Base-by-base conservation (phyloP, 2,888 invertebrate species). In the Vannuccia rotundouncinata region DNA sequence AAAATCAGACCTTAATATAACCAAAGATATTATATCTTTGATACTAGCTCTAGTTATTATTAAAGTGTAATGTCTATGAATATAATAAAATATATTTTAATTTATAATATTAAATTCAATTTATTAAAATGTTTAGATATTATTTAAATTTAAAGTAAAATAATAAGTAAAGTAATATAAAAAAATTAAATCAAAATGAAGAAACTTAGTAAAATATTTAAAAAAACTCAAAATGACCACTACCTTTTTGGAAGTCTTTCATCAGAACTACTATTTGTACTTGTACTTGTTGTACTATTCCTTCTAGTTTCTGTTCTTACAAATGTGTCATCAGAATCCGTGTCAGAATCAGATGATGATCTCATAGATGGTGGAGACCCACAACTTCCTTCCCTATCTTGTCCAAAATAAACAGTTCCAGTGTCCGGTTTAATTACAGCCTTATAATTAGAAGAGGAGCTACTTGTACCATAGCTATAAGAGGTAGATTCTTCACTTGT, bases 341-440 rank as follows among this genome's bases (percentile, higher is more conserved):
- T 80, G 45, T 80, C 80, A 29, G 80, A 80, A 31, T 76, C 75
- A 29, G 80, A 80, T 31, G 59, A 59, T 2, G 79, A 79, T 17
- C 25, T 22, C 10, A 66, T 60, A 27, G 80, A 80, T 0, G 79
- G 80, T 17, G 80, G 80, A 17, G 80, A 80, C 27, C 80, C 80
- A 78, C 80, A 80, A 80, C 79, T 80, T 28, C 80, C 80, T 79
- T 80, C 28, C 31, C 80, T 80, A 29, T 80, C 80, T 22, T 80
- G 79, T 31, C 79, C 76, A 77, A 66, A 78, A 78, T 66, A 78
- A n/a, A 78, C 73, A 10, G 73, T 73, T n/a, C 73, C 73, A 5
- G 78, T n/a, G 0, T 29, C 59, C 27, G 77, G 77, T 45, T 45
- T 45, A 30, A 77, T n/a, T 31, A 45, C 31, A 59, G 77, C 27